Percentiles rank a stretch among this genome's conserved stretches.
These are phyloP conservation scores for Cotesia chilonis DNA, from an alignment of 1,140 invertebrate species.

Conservation along the genomic window DNA sequence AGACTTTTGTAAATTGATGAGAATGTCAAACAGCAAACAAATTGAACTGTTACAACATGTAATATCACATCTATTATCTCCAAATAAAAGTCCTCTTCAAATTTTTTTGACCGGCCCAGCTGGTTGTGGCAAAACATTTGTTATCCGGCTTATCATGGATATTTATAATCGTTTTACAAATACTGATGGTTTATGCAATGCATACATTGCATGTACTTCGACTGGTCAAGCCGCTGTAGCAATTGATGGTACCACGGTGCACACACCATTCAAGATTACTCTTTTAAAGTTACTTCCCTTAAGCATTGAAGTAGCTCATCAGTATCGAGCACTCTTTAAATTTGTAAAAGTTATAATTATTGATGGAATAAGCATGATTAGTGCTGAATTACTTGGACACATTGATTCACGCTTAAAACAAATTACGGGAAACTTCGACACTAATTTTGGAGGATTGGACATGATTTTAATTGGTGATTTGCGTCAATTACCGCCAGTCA, in stretches of 20 bases:
- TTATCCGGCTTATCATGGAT: constrained; percentile 41
- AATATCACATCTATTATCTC: constrained; percentile 32
- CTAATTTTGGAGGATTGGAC: no score
- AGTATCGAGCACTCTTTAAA: no score
- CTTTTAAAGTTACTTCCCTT: no score
- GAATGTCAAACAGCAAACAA: constrained; percentile 33
- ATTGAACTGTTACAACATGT: constrained; percentile 36
- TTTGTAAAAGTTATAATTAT: no score
- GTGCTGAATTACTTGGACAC: no score
- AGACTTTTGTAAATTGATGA: constrained; percentile 22
- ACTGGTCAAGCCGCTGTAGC: constrained; percentile 39
- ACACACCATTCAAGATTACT: no score
- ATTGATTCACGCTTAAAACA: no score
- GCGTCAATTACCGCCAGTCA: constrained; percentile 38
- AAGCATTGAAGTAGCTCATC: no score
- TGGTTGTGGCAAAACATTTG: constrained; percentile 29
- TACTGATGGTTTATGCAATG: constrained; percentile 33
- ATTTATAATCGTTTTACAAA: constrained; percentile 38
- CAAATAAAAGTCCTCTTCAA: constrained; percentile 31
- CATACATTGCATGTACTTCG: constrained; percentile 34
- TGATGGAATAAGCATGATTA: no score
- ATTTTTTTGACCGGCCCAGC: constrained; percentile 41
- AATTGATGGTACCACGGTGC: constrained; percentile 46
- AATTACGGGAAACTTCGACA: no score
- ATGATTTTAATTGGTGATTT: constrained; percentile 31